Percentiles rank a stretch among this genome's conserved stretches.
Conservation (phyloP, 2,797 vertebrate species). For the Graptemys geographica region DNA sequence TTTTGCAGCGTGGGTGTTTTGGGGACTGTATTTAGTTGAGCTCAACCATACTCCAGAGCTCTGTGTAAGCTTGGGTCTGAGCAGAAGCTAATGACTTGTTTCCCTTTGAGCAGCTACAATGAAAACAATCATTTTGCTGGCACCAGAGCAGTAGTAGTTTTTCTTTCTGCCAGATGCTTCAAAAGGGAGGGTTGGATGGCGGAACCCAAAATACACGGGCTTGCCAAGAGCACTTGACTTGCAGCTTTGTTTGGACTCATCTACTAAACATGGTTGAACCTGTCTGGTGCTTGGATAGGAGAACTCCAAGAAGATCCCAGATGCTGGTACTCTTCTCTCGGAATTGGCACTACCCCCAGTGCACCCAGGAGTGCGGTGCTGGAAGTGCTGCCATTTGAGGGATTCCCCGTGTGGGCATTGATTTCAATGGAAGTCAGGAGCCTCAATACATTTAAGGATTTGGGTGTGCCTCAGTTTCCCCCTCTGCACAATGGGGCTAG, state of each 20-base stretch:
- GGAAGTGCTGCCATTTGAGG: not conserved
- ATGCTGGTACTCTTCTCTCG: not conserved
- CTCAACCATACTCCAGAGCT: not conserved
- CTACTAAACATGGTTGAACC: not conserved
- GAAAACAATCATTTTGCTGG: constrained; percentile 32
- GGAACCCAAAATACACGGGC: not conserved
- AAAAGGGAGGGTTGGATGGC: constrained; percentile 1
- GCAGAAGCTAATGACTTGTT: not conserved
- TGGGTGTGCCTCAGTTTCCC: not conserved
- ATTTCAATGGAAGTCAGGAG: not conserved
- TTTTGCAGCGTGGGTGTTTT: not conserved
- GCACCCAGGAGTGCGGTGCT: not conserved
- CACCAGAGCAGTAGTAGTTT: constrained; percentile 28
- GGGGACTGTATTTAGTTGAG: not conserved
- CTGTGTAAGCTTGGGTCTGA: no score
- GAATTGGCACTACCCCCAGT: not conserved
- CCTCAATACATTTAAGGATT: not conserved
- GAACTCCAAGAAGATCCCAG: not conserved
- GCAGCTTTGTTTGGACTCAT: rapidly evolving
- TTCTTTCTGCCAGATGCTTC: constrained; percentile 1
- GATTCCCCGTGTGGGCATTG: not conserved
- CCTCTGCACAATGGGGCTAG: not conserved
- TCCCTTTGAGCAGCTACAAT: not conserved
- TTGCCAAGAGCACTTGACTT: not conserved
- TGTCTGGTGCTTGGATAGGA: not conserved